Conservation (phyloP, 1,140 invertebrate species). For the Drosophila kurseongensis region DNA sequence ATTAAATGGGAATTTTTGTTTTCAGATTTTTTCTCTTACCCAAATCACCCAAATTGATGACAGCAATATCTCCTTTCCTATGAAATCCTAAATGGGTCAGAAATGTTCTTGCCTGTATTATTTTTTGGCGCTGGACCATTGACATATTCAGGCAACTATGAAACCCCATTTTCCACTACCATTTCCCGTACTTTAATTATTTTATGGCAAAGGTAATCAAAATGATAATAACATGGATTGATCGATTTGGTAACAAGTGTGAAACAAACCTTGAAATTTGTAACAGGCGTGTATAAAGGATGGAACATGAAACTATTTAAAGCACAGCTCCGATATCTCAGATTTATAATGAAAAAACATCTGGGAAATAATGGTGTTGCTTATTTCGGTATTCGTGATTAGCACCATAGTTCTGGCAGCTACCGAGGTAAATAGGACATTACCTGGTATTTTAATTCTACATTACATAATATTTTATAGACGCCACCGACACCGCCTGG, state of each 20-base stretch:
- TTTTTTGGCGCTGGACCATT: slow-evolving; percentile 12
- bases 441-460: too few species aligned
- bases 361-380: not conserved
- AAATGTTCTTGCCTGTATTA: not conserved
- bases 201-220: too few species aligned
- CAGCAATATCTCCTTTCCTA: slow-evolving; percentile 12
- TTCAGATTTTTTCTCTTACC: not conserved
- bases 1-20: slow-evolving; percentile 36
- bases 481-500: too few species aligned
- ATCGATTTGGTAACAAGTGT: not conserved
- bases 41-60: slow-evolving; percentile 22
- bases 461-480: too few species aligned
- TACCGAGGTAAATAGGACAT: not conserved
- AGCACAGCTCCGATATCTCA: not conserved
- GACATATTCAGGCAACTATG: slow-evolving; percentile 37
- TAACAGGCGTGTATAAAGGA: not conserved
- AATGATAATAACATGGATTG: too few species aligned
- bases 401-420: too few species aligned
- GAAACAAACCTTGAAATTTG: not conserved
- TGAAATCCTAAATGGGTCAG: slow-evolving; percentile 27
- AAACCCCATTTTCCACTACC: slow-evolving; percentile 18
- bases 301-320: not conserved
- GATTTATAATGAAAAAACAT: not conserved
- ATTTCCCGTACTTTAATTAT: slow-evolving; percentile 19
- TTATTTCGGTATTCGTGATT: not conserved